These are phyloP conservation scores for Panopea generosa DNA, from an alignment of 2,888 invertebrate genomes.

Conservation along the genomic window DNA sequence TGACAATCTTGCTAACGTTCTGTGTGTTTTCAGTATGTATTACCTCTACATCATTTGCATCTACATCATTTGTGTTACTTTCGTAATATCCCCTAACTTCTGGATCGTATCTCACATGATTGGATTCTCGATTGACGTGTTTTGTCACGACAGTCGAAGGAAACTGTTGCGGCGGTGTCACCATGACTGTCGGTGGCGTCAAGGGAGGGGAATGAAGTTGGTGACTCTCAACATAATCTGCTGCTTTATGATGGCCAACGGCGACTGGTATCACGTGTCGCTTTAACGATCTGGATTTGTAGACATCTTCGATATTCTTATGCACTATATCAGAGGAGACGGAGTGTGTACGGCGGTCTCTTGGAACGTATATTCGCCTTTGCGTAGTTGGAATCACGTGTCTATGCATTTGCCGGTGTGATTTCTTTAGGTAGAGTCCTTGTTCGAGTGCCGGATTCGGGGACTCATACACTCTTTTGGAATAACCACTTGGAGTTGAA, in stretches of 20 bases:
- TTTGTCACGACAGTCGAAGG: neutral
- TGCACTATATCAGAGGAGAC: constrained; percentile 28
- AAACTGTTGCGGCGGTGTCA: neutral
- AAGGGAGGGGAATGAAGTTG: constrained; percentile 2
- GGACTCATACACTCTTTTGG: neutral
- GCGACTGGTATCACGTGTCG: neutral
- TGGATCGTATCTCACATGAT: neutral
- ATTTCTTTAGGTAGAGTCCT: neutral
- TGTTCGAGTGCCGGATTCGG: neutral
- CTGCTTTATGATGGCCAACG: neutral
- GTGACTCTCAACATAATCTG: neutral
- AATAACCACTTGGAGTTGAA: neutral
- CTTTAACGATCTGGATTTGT: constrained; percentile 24
- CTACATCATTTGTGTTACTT: too few relatives aligned
- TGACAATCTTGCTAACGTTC: neutral
- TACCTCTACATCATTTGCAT: neutral
- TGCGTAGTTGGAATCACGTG: neutral
- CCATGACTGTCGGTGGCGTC: neutral
- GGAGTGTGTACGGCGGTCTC: neutral
- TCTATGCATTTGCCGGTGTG: neutral
- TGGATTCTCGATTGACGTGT: neutral
- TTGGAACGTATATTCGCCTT: neutral
- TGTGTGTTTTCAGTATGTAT: neutral
- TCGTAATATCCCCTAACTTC: too few relatives aligned
- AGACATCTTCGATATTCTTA: constrained; percentile 58